Conservation (phyloP, 2,113 vertebrate genomes). For the Rafetus swinhoei region DNA sequence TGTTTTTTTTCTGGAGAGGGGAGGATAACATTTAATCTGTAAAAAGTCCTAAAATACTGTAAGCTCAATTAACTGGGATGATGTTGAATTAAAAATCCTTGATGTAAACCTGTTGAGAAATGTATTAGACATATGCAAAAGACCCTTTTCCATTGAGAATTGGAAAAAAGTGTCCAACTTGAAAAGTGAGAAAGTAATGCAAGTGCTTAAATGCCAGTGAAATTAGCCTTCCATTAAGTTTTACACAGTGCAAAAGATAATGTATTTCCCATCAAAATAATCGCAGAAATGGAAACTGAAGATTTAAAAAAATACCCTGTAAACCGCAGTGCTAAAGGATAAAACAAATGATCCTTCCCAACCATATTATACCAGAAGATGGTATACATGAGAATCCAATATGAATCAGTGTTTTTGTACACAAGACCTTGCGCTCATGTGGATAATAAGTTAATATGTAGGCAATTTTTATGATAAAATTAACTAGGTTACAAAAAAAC, state of each 20-base stretch:
- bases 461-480: constrained; percentile 40
- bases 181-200: constrained; percentile 43
- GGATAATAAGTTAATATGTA: constrained; percentile 19
- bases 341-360: constrained; percentile 72
- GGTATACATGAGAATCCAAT: constrained; percentile 90
- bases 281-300: not conserved
- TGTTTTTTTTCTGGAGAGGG: not conserved
- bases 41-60: not conserved
- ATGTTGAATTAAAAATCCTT: constrained; percentile 7
- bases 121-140: not conserved
- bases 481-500: constrained; percentile 78
- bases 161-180: constrained; percentile 36
- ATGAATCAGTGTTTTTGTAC: constrained; percentile 84
- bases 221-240: constrained; percentile 5
- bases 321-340: not conserved
- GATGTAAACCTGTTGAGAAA: constrained; percentile 34
- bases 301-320: not conserved
- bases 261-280: constrained; percentile 23
- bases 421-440: constrained; percentile 78
- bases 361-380: constrained; percentile 58
- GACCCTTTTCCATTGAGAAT: constrained; percentile 32
- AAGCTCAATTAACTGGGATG: not conserved
- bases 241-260: constrained; percentile 18
- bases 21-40: not conserved
- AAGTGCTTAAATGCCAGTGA: constrained; percentile 21